Evolutionary conservation across 53 echinoderm and acorn worm genomes (phyloP).

Genomic region (Glandiceps talaboti): DNA sequence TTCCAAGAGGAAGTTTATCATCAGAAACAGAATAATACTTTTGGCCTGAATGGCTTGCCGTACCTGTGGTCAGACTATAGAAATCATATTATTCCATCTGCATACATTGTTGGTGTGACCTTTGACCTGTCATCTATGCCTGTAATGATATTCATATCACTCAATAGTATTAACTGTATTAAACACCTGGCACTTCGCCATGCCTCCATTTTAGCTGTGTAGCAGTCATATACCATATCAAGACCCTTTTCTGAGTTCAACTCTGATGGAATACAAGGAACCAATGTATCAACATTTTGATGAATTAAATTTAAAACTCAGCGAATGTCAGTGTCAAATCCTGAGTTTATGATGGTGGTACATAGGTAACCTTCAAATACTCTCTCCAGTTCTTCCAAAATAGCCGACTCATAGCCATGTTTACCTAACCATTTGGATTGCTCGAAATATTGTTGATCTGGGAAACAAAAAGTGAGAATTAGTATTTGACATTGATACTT

Average conservation of each 20-base stretch:
- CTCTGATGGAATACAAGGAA: not conserved
- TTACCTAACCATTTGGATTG: not conserved
- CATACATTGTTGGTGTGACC: not conserved
- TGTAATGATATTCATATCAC: conserved; percentile 46
- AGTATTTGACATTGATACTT: too few species aligned
- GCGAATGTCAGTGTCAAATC: not conserved
- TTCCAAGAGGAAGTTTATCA: too few species aligned
- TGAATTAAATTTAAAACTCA: not conserved
- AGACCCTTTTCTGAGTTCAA: not conserved
- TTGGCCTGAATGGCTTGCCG: too few species aligned
- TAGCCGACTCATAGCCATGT: not conserved
- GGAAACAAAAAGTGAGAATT: too few species aligned
- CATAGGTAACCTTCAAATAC: not conserved
- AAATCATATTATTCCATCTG: not conserved
- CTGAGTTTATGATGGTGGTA: not conserved
- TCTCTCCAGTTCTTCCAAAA: not conserved
- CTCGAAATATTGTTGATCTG: too few species aligned
- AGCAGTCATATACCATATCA: conserved; percentile 37
- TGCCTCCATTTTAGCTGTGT: conserved; percentile 39
- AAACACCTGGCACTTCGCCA: conserved; percentile 73
- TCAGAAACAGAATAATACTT: too few species aligned
- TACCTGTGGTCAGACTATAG: too few species aligned
- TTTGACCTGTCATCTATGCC: conserved; percentile 14
- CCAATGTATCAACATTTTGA: not conserved
- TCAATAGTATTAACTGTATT: conserved; percentile 28